Conservation (phyloP, 2,113 vertebrate genomes). For the Thinocorus orbignyianus region DNA sequence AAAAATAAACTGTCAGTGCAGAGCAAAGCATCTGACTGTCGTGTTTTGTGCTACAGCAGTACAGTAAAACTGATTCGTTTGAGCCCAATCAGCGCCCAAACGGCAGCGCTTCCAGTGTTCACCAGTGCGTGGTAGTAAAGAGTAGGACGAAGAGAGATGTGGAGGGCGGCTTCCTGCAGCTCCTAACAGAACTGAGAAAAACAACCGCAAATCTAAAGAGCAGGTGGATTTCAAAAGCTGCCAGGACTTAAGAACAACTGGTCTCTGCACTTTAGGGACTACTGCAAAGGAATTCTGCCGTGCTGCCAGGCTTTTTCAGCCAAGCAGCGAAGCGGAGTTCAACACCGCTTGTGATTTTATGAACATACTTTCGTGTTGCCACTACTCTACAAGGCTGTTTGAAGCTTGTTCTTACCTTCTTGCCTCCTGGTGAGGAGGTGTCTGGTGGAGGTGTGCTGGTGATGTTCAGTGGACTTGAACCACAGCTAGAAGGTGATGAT, state of each 20-base stretch:
- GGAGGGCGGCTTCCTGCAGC: not conserved
- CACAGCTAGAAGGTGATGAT: slow-evolving; percentile 96
- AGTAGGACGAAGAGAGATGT: not conserved
- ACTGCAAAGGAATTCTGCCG: not conserved
- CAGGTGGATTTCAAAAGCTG: not conserved
- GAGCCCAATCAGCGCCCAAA: not conserved
- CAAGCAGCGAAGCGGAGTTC: not conserved
- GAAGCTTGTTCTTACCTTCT: slow-evolving; percentile 81
- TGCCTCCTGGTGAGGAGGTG: slow-evolving; percentile 91
- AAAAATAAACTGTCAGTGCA: not conserved
- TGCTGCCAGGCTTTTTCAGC: not conserved
- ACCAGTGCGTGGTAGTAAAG: not conserved
- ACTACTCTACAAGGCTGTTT: not conserved
- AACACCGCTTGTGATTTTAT: fast-evolving
- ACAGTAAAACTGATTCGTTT: not conserved
- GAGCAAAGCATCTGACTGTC: not conserved
- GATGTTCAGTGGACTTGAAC: slow-evolving; percentile 95
- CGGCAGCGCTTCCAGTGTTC: not conserved
- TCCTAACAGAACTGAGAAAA: not conserved
- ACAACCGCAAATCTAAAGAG: not conserved
- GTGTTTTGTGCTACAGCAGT: not conserved
- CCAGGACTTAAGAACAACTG: not conserved
- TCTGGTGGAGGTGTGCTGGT: slow-evolving; percentile 95
- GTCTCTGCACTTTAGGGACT: not conserved
- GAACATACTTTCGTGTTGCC: fast-evolving